Evolutionary conservation across 1,140 invertebrate species (phyloP).

Genomic region (Lysiphlebus fabarum): DNA sequence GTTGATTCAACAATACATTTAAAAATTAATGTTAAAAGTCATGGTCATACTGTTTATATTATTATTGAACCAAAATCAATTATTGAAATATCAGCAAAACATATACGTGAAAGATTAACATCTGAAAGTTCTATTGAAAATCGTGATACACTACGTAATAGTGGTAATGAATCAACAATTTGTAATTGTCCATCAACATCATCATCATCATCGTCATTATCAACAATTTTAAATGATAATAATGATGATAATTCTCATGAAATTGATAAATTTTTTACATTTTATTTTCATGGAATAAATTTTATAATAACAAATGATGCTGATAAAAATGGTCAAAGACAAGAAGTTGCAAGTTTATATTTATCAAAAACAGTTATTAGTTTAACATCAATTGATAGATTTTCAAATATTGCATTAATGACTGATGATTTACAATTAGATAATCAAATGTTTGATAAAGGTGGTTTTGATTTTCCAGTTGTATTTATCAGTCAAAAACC

Average conservation of each 20-base stretch:
- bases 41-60: conserved; percentile 59
- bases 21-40: conserved; percentile 63
- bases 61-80: conserved; percentile 64
- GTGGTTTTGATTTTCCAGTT: conserved; percentile 71
- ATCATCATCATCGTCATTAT: neutral
- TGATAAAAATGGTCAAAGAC: conserved; percentile 42
- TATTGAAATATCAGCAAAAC: conserved; percentile 68
- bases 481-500: conserved; percentile 61
- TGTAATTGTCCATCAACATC: neutral
- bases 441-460: conserved; percentile 70
- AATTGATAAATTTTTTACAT: conserved; percentile 23
- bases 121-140: conserved; percentile 35
- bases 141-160: conserved; percentile 17
- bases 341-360: conserved; percentile 46
- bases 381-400: conserved; percentile 36
- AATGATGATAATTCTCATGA: no score
- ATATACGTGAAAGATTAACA: conserved; percentile 63
- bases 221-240: no score
- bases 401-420: conserved; percentile 49
- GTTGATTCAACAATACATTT: conserved; percentile 68
- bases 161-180: neutral
- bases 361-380: conserved; percentile 40
- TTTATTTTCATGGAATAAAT: conserved; percentile 44
- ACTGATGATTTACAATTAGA: conserved; percentile 73
- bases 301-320: conserved; percentile 44